These are phyloP conservation scores for Tetramorium simillimum DNA, from an alignment of 1,140 invertebrate genomes.

Conservation along the genomic window DNA sequence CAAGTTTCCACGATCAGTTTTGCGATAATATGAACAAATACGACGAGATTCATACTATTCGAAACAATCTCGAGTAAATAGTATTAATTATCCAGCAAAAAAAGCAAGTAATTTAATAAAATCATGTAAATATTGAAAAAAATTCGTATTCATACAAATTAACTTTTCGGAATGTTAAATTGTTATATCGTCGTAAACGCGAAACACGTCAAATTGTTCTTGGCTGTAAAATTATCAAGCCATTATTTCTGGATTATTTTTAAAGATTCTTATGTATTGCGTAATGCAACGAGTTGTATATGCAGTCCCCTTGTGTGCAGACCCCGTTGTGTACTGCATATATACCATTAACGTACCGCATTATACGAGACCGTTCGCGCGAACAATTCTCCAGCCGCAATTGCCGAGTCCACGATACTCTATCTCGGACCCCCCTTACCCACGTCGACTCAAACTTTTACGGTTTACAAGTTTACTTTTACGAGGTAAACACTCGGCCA, in stretches of 20 bases:
- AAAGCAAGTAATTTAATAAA: neutral
- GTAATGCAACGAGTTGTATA: neutral
- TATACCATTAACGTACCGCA: neutral
- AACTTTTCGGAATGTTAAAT: neutral
- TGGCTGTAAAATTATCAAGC: neutral
- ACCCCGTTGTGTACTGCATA: neutral
- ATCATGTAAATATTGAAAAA: neutral
- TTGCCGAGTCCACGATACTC: conserved; percentile 30
- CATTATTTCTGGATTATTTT: neutral
- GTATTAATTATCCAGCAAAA: neutral
- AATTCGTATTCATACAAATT: neutral
- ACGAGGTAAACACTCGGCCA: conserved; percentile 27
- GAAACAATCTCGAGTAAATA: neutral
- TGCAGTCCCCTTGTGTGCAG: neutral
- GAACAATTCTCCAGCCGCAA: conserved; percentile 22
- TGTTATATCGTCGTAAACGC: neutral
- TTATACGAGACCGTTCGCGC: conserved; percentile 17
- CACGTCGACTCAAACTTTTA: neutral
- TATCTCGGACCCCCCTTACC: neutral
- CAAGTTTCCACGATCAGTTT: neutral
- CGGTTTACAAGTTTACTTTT: conserved; percentile 44
- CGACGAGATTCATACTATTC: neutral
- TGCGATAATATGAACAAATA: neutral
- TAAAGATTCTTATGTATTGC: neutral
- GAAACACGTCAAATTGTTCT: neutral